These are phyloP conservation scores for Myrmecobius fasciatus DNA, from an alignment of 2,113 vertebrate genomes.

Conservation along the genomic window DNA sequence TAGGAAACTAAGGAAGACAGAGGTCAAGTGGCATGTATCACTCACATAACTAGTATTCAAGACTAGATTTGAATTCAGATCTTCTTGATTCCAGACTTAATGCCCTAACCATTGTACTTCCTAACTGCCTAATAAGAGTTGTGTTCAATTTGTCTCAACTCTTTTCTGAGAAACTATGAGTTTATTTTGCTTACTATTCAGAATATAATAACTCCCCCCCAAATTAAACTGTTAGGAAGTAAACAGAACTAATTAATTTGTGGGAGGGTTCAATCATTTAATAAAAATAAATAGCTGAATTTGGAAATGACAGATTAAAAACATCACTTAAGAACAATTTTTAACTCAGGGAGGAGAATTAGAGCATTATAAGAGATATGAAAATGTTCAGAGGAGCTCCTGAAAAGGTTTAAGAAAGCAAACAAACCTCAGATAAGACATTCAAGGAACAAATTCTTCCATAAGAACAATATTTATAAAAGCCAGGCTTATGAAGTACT, in stretches of 20 bases:
- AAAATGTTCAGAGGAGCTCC: conserved; percentile 16
- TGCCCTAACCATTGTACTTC: neutral
- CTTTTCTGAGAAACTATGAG: neutral
- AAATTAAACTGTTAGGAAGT: conserved; percentile 7
- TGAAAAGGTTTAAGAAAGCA: neutral
- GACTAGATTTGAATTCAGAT: neutral
- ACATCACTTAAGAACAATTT: conserved; percentile 18
- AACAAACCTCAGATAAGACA: conserved; percentile 3
- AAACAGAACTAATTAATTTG: neutral
- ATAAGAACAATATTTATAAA: neutral
- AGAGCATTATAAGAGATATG: neutral
- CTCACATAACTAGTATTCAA: neutral
- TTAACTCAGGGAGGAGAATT: conserved; percentile 12
- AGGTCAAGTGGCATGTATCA: neutral
- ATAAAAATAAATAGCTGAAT: conserved; percentile 21
- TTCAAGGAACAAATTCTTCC: conserved; percentile 33
- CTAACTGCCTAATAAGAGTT: neutral
- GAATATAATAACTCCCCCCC: neutral
- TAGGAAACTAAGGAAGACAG: neutral
- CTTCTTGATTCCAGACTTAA: neutral
- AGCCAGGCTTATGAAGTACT: neutral
- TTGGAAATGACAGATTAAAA: conserved; percentile 13
- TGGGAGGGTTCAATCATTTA: neutral
- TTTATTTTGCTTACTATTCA: neutral
- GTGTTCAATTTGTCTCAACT: neutral